phyloP scores from a whole-genome alignment of 2,797 vertebrate species.

The Labeo calbasu region DNA sequence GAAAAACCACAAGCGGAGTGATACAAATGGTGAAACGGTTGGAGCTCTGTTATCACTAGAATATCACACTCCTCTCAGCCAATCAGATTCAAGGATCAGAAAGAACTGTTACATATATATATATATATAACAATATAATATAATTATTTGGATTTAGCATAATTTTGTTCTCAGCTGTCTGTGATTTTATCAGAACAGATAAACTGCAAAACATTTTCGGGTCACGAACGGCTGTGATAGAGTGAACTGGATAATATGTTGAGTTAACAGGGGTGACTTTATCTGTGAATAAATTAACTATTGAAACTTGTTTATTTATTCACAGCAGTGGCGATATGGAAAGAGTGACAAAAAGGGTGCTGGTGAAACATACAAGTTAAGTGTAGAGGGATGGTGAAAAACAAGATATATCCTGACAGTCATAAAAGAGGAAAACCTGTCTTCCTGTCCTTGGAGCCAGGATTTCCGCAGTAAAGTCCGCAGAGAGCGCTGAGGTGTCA shows the following conservation, averaged over 20 bases:
- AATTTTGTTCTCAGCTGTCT: neutral
- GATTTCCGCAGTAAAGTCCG: constrained; percentile 75
- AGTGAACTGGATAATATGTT: constrained; percentile 65
- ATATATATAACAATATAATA: too few species aligned
- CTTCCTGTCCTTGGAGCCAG: constrained; percentile 81
- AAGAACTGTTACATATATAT: too few species aligned
- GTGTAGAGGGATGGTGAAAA: constrained; percentile 11
- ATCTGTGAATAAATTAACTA: constrained; percentile 50
- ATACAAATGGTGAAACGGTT: too few species aligned
- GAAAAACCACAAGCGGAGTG: too few species aligned
- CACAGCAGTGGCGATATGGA: constrained; percentile 4
- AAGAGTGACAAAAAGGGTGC: constrained; percentile 18
- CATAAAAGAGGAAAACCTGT: constrained; percentile 70
- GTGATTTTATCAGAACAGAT: neutral
- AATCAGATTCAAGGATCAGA: too few species aligned
- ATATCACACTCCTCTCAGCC: too few species aligned
- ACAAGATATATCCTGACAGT: constrained; percentile 52
- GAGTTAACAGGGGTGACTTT: constrained; percentile 71
- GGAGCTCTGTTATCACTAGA: too few species aligned
- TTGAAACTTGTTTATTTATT: constrained; percentile 63
- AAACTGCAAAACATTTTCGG: too few species aligned
- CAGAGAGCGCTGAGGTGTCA: constrained; percentile 62
- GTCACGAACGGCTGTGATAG: neutral
- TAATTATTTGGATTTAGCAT: too few species aligned
- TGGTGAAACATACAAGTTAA: neutral